Evolutionary conservation across 2,113 vertebrate genomes (phyloP).

Genomic region (Mastomys coucha): DNA sequence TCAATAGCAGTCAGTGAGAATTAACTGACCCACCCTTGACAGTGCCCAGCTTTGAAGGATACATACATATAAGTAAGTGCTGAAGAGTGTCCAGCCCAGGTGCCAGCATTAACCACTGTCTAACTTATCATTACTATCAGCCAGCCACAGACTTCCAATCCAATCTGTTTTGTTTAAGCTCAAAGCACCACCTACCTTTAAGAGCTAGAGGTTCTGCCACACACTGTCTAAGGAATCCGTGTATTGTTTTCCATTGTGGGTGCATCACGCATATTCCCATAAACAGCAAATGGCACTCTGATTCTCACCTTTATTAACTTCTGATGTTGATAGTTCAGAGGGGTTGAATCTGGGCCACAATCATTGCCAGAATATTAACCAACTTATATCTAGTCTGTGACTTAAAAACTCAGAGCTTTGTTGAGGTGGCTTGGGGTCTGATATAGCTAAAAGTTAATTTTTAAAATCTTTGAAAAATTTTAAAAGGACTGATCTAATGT

Average conservation of each 20-base stretch:
- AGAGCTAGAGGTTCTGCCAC: no score
- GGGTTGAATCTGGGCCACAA: no score
- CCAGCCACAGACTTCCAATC: background rate
- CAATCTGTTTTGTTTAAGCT: background rate
- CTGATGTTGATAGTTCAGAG: background rate
- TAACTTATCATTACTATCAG: background rate
- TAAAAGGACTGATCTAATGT: background rate
- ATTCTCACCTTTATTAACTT: background rate
- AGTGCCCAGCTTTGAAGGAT: background rate
- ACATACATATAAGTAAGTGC: background rate
- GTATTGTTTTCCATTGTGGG: no score
- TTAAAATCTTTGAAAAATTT: background rate
- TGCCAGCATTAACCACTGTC: background rate
- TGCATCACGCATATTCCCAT: background rate
- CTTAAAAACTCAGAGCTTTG: background rate
- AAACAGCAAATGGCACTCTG: background rate
- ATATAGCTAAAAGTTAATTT: background rate
- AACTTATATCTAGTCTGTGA: fast-evolving
- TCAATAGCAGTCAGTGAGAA: background rate
- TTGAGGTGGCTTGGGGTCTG: background rate
- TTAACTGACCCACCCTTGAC: background rate
- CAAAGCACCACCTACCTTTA: fast-evolving
- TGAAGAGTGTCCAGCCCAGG: background rate
- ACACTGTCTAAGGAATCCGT: background rate
- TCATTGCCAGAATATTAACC: background rate